Evolutionary conservation across 2,888 invertebrate species (phyloP).

Genomic region (Cantharis rufa): DNA sequence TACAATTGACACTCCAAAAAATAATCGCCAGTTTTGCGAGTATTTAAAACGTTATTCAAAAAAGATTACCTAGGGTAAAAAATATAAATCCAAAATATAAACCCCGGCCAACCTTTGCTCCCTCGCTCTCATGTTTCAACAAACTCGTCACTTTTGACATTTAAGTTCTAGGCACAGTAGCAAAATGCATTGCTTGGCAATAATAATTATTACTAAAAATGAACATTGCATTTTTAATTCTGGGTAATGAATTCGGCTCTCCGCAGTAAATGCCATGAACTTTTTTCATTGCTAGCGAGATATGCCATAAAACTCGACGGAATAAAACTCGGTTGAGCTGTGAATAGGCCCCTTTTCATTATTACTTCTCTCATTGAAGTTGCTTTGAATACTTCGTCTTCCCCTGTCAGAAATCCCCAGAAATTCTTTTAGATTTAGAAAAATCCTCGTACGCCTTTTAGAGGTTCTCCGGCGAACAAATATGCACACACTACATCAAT

Average conservation of each 20-base stretch:
- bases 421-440: conserved; percentile 24
- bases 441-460: conserved; percentile 13
- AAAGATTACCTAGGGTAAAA: conserved; percentile 6
- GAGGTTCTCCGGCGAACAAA: conserved; percentile 15
- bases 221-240: background rate
- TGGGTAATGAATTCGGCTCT: conserved; percentile 8
- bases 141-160: background rate
- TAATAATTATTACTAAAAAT: background rate
- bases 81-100: conserved; percentile 2
- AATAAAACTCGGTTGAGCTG: conserved; percentile 24
- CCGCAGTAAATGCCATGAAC: conserved; percentile 12
- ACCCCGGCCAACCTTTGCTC: background rate
- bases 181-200: background rate
- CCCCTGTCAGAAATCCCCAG: conserved; percentile 22
- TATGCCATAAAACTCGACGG: conserved; percentile 23
- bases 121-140: background rate
- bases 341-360: conserved; percentile 29
- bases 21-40: conserved; percentile 17
- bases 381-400: conserved; percentile 24
- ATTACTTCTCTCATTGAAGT: conserved; percentile 30
- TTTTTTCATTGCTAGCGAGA: conserved; percentile 20
- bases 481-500: conserved; percentile 8
- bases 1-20: conserved; percentile 15
- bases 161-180: background rate
- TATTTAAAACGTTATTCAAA: conserved; percentile 12